A percentile compares a stretch with the other conserved stretches of the same genome.
Evolutionary conservation across 64 coral and sea anemone genomes (phyloP).

Genomic region (Orbicella faveolata): DNA sequence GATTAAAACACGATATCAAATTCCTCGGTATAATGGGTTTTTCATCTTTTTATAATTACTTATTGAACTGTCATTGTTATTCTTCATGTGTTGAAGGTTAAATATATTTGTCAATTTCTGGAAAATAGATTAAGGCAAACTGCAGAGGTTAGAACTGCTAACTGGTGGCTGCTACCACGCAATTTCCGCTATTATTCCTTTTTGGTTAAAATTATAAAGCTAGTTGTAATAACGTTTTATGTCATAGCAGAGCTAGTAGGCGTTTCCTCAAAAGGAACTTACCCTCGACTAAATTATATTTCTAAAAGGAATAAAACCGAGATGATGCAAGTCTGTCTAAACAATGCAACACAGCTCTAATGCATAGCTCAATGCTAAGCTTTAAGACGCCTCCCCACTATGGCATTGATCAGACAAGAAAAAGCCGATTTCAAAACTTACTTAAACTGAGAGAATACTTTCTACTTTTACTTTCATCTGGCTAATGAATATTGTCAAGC

Average conservation of each 20-base stretch:
- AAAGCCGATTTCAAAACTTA: no score
- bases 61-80: neutral
- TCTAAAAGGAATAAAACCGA: no score
- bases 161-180: neutral
- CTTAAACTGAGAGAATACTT: no score
- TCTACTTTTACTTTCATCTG: neutral
- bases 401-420: neutral
- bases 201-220: no score
- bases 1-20: neutral
- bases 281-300: no score
- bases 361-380: neutral
- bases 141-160: no score
- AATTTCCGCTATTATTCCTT: neutral
- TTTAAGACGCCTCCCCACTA: neutral
- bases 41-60: slow-evolving; percentile 28
- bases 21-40: neutral
- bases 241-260: neutral
- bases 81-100: neutral
- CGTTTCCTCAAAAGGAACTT: no score
- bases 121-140: neutral
- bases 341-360: no score
- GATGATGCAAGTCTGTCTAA: no score
- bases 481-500: neutral
- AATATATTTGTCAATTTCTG: neutral
- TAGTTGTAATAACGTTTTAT: neutral